Percentiles rank a stretch among this genome's conserved stretches.
Evolutionary conservation across 2,797 vertebrate species (phyloP).

Genomic region (Molossus molossus): DNA sequence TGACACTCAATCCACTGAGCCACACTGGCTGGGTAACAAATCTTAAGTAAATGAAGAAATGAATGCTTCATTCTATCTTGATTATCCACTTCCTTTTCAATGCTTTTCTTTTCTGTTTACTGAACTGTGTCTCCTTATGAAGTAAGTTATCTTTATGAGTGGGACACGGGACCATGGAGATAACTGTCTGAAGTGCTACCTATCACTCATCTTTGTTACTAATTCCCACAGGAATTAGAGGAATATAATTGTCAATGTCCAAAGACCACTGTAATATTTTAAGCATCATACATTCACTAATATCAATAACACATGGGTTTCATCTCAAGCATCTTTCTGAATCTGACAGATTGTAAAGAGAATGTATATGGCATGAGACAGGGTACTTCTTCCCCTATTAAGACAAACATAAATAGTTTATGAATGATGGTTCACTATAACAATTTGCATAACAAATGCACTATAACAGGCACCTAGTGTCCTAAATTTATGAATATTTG

Average conservation of each 20-base stretch:
- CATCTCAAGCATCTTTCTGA: background rate
- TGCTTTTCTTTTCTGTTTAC: conserved; percentile 1
- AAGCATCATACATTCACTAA: conserved; percentile 46
- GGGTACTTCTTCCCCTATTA: conserved; percentile 31
- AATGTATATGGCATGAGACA: conserved; percentile 72
- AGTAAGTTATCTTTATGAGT: conserved; percentile 29
- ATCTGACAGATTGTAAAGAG: background rate
- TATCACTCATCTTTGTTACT: conserved; percentile 31
- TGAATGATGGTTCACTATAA: conserved; percentile 67
- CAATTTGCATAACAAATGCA: conserved; percentile 72
- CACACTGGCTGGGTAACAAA: background rate
- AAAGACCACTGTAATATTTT: conserved; percentile 35
- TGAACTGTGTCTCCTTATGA: background rate
- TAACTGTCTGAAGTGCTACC: background rate
- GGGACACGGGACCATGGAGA: background rate
- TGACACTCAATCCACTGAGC: no score
- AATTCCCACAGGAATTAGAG: conserved; percentile 8
- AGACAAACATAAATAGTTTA: conserved; percentile 61
- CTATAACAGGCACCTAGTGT: conserved; percentile 54
- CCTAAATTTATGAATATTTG: conserved; percentile 77
- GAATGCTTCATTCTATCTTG: background rate
- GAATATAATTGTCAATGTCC: conserved; percentile 26
- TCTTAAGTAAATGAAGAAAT: background rate
- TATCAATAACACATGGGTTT: conserved; percentile 63
- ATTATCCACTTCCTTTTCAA: background rate